These are phyloP conservation scores for Bergia puertoricense DNA, from an alignment of 92 coral and sea anemone genomes.

Conservation along the genomic window DNA sequence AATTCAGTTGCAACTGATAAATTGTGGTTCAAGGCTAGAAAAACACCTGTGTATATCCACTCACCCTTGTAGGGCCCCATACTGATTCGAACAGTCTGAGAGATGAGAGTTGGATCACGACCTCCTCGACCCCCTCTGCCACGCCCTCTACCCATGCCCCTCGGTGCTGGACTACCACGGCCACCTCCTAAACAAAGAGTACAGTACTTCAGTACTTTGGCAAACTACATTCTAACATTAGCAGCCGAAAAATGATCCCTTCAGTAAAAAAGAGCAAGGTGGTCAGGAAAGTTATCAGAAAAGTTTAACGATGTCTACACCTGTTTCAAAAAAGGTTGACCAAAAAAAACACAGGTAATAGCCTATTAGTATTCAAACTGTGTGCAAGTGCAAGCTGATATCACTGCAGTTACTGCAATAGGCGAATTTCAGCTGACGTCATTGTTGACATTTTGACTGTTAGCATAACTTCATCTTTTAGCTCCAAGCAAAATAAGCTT, in stretches of 20 bases:
- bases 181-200: conserved; percentile 55
- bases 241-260: not conserved
- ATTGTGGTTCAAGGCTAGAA: not conserved
- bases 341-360: too few relatives aligned
- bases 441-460: too few relatives aligned
- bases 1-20: not conserved
- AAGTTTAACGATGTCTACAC: too few relatives aligned
- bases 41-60: not conserved
- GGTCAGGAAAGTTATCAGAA: not conserved
- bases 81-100: conserved; percentile 91
- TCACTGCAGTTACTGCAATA: too few relatives aligned
- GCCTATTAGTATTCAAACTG: too few relatives aligned
- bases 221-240: not conserved
- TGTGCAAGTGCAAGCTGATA: too few relatives aligned
- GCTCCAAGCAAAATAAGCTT: too few relatives aligned
- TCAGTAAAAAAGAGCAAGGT: not conserved
- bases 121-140: conserved; percentile 90
- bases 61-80: conserved; percentile 99
- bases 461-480: too few relatives aligned
- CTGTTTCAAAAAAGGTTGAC: too few relatives aligned
- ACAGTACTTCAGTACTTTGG: not conserved
- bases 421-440: too few relatives aligned
- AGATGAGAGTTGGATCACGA: conserved; percentile 82
- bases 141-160: conserved; percentile 93
- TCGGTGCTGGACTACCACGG: conserved; percentile 69